Evolutionary conservation across 2,797 vertebrate genomes (phyloP).

Genomic region (Prunella strophiata): DNA sequence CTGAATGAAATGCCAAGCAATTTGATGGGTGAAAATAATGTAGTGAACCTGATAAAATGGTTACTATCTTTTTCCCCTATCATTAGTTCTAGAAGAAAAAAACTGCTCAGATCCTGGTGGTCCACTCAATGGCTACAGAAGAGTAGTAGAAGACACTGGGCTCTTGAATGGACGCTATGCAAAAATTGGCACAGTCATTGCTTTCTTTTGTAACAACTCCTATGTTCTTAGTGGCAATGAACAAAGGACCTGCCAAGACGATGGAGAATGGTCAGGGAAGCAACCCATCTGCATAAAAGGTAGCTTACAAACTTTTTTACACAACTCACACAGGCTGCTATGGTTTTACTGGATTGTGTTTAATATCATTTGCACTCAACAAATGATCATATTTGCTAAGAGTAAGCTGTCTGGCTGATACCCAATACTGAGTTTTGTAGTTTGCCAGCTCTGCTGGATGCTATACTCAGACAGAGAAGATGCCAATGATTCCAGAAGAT

Average conservation of each 20-base stretch:
- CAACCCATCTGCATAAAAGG: constrained; percentile 94
- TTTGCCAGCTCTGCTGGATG: neutral
- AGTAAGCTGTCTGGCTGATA: neutral
- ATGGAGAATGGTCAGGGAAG: constrained; percentile 91
- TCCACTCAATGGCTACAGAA: constrained; percentile 88
- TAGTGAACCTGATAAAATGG: constrained; percentile 35
- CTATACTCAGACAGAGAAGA: neutral
- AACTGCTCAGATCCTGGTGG: constrained; percentile 84
- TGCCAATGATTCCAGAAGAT: neutral
- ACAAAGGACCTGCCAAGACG: constrained; percentile 84
- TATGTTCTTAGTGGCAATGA: constrained; percentile 89
- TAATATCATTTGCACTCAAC: neutral
- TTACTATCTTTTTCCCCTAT: neutral
- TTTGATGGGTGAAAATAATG: constrained; percentile 18
- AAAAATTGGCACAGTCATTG: constrained; percentile 77
- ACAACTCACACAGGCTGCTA: neutral
- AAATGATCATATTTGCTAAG: neutral
- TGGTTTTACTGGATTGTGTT: neutral
- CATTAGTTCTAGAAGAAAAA: constrained; percentile 85
- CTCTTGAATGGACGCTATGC: constrained; percentile 59
- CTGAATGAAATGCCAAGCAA: constrained; percentile 16
- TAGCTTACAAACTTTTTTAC: constrained; percentile 61
- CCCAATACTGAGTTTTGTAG: neutral
- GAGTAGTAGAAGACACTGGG: constrained; percentile 81
- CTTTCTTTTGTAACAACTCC: constrained; percentile 92